phyloP scores from a whole-genome alignment of 1,140 invertebrate species.

The Antheraea pernyi region DNA sequence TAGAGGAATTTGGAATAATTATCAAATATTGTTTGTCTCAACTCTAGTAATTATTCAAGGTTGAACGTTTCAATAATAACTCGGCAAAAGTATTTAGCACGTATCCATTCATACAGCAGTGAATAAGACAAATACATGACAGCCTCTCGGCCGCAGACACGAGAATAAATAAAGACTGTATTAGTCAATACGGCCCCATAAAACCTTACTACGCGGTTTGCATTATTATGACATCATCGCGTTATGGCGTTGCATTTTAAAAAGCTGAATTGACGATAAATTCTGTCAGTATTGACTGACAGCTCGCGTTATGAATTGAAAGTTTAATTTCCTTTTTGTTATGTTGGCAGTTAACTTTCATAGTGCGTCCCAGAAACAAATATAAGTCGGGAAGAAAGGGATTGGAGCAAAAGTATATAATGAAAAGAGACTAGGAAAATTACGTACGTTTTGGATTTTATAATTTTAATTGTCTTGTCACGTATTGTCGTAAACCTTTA shows the following conservation, averaged over 20 bases:
- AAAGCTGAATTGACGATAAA: neutral
- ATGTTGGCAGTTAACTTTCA: neutral
- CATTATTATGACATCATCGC: slow-evolving; percentile 22
- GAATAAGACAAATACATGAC: neutral
- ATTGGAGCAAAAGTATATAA: no score
- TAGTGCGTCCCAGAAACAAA: neutral
- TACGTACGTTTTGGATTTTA: no score
- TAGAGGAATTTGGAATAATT: neutral
- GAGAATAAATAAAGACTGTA: neutral
- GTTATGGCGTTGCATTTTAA: neutral
- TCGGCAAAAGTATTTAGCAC: neutral
- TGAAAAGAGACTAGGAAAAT: no score
- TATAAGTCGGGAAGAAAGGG: no score
- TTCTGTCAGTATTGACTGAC: neutral
- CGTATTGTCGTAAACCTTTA: neutral
- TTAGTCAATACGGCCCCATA: slow-evolving; percentile 13
- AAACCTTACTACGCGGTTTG: slow-evolving; percentile 20
- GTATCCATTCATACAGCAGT: neutral
- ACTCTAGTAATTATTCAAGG: neutral
- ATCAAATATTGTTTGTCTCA: no score
- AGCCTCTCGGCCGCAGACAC: neutral
- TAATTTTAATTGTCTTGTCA: neutral
- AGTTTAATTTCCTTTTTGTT: neutral
- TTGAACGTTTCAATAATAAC: neutral
- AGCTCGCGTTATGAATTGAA: neutral